A percentile compares a stretch with the other conserved stretches of the same genome.
Conservation (phyloP, 2,113 vertebrate species). For the Callithrix jacchus region DNA sequence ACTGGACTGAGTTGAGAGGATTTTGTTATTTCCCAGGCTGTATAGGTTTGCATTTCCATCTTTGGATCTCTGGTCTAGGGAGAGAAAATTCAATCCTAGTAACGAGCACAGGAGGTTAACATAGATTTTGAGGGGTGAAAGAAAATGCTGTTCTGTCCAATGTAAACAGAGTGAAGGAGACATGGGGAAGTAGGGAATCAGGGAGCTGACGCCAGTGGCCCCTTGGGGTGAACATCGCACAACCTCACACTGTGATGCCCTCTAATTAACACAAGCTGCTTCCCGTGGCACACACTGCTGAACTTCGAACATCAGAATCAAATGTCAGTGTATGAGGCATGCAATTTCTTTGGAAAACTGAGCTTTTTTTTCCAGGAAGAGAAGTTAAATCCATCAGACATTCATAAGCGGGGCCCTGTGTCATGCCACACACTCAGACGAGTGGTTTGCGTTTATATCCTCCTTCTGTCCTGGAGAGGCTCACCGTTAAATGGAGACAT, state of each 20-base stretch:
- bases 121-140: neutral
- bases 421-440: neutral
- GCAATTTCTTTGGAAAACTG: neutral
- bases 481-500: neutral
- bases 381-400: neutral
- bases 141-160: neutral
- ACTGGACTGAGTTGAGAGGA: neutral
- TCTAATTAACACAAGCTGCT: neutral
- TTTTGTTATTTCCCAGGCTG: slow-evolving; percentile 13
- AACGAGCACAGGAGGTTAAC: neutral
- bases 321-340: neutral
- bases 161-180: neutral
- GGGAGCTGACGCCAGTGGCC: too few relatives aligned
- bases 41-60: neutral
- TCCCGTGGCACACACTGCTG: neutral
- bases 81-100: neutral
- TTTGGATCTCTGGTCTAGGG: neutral
- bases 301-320: neutral
- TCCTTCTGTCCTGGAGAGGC: neutral
- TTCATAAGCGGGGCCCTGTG: neutral
- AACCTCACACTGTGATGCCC: neutral
- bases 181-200: neutral
- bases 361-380: neutral
- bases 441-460: neutral
- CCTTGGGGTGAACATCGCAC: neutral